Base-by-base conservation (phyloP, 1,140 invertebrate species). In the Steinernema feltiae region DNA sequence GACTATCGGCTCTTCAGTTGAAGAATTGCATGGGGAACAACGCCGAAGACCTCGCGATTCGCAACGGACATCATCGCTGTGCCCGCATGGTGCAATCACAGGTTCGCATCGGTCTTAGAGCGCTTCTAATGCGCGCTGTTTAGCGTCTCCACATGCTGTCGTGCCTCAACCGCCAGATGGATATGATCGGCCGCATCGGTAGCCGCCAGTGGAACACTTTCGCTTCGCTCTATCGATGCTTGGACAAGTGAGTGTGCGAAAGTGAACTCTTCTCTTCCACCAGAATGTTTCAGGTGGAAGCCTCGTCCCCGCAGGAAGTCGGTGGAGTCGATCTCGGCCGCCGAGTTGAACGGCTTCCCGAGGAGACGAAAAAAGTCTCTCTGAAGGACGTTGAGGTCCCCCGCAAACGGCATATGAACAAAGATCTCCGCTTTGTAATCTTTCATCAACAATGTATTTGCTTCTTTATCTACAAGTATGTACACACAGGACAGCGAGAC, bases 81-180 rank as follows among this genome's bases (percentile, higher is more conserved):
- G 53, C 53, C 53, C 12, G 53, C 12, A 63, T 63, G 53, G 53
- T 63, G 15, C 53, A 63, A 21, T 63, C 53, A 3, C 53, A 63
- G 24, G 53, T 63, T 3, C 7, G 24, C 15, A n/a, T n/a, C n/a
- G n/a, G n/a, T 21, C 3, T 27, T 27, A 15, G 12, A 63, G 15
- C 15, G 15, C 3, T n/a, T 27, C 15, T 3, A 3, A 27, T 63
- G 7, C 53, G 3, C 18, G 18, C 18, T 41, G 18, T 63, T 63
- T 63, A 63, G 53, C 53, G 53, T 63, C 53, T 63, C 24, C 53
- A 63, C 53, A 63, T 63, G 53, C 53, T 63, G 53, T 15, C 53
- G 7, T 63, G 53, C 53, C 24, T 63, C 3, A 63, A 63, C 24
- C 53, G 53, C 7, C 53, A 63, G 53, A 63, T 63, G 53, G 53